Conservation (phyloP, 2,888 invertebrate species). For the Eristalinus aeneus region DNA sequence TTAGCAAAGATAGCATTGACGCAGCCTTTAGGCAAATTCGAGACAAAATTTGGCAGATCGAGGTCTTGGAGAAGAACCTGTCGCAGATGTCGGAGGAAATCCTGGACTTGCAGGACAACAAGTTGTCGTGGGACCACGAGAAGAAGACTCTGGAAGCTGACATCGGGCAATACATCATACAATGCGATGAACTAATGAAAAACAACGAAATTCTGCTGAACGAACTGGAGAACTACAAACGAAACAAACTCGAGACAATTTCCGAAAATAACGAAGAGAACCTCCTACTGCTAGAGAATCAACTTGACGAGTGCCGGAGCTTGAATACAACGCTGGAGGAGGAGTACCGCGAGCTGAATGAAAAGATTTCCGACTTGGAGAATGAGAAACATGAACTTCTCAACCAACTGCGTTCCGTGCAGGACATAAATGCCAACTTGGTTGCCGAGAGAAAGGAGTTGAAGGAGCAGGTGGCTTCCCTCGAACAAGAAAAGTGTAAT, state of each 20-base stretch:
- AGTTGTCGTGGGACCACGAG: conserved; percentile 83
- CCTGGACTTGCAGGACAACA: conserved; percentile 78
- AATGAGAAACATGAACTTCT: conserved; percentile 73
- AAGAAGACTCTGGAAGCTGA: conserved; percentile 81
- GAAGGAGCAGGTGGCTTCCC: conserved; percentile 73
- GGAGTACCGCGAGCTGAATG: conserved; percentile 83
- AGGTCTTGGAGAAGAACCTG: conserved; percentile 83
- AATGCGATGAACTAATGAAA: conserved; percentile 86
- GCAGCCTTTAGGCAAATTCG: conserved; percentile 82
- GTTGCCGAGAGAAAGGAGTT: conserved; percentile 74
- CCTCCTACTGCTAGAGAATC: conserved; percentile 84
- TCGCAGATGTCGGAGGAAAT: conserved; percentile 83
- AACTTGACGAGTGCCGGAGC: conserved; percentile 84
- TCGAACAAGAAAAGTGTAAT: conserved; percentile 76
- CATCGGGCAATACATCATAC: conserved; percentile 82
- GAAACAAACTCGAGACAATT: conserved; percentile 85
- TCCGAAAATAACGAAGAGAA: conserved; percentile 88
- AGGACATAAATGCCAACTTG: conserved; percentile 76
- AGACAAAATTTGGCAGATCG: conserved; percentile 84
- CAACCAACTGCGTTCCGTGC: conserved; percentile 73
- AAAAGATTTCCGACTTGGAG: conserved; percentile 81
- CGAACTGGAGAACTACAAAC: conserved; percentile 84
- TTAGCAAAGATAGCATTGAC: conserved; percentile 72
- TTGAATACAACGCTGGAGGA: conserved; percentile 84
- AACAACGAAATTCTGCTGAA: conserved; percentile 87